phyloP scores from a whole-genome alignment of 2,888 invertebrate genomes.

The Tachystola acroxantha region DNA sequence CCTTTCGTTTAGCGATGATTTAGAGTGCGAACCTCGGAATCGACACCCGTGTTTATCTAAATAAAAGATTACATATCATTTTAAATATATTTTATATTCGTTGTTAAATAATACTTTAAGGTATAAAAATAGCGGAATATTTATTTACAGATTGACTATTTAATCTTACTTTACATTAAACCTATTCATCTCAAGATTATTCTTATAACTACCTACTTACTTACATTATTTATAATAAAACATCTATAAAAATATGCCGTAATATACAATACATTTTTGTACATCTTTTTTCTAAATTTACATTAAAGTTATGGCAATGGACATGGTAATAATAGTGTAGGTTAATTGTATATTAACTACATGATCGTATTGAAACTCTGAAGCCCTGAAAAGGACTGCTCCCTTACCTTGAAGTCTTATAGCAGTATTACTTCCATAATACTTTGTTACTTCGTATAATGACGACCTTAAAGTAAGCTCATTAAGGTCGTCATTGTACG shows the following conservation, averaged over 20 bases:
- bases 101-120: slow-evolving; percentile 49
- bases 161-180: slow-evolving; percentile 1
- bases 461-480: no score
- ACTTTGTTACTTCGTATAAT: no score
- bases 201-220: not conserved
- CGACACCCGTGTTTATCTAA: no score
- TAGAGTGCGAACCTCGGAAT: no score
- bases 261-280: slow-evolving; percentile 26
- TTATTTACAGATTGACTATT: slow-evolving; percentile 21
- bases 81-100: slow-evolving; percentile 32
- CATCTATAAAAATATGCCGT: not conserved
- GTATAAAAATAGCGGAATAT: slow-evolving; percentile 36
- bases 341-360: no score
- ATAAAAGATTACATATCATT: slow-evolving; percentile 12
- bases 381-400: no score
- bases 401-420: no score
- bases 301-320: slow-evolving; percentile 11
- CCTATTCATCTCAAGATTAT: not conserved
- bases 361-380: no score
- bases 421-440: no score
- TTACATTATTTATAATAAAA: not conserved
- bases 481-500: no score
- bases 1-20: no score
- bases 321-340: slow-evolving; percentile 1
- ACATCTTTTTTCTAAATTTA: slow-evolving; percentile 27